phyloP scores from a whole-genome alignment of 2,888 invertebrate genomes.

The Sarcophaga subvicina region DNA sequence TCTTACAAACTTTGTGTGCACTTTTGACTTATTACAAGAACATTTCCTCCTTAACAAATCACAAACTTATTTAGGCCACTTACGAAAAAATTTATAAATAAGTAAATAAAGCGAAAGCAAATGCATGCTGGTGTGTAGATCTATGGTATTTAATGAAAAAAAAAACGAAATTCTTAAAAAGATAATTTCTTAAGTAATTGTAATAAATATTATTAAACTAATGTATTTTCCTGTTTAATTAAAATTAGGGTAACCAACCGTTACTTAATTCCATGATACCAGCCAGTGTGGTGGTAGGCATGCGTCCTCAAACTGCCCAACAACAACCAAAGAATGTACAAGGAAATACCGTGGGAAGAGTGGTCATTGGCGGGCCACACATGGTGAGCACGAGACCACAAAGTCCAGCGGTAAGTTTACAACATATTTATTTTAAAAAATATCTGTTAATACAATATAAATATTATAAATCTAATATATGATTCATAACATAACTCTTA shows the following conservation, averaged over 20 bases:
- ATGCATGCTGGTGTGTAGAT: constrained; percentile 67
- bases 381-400: constrained; percentile 91
- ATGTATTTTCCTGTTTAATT: constrained; percentile 25
- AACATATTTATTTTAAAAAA: constrained; percentile 3
- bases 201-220: constrained; percentile 25
- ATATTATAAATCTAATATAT: neutral
- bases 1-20: constrained; percentile 22
- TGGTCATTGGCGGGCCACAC: constrained; percentile 92
- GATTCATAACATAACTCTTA: neutral
- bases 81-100: constrained; percentile 30
- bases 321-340: constrained; percentile 86
- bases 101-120: constrained; percentile 55
- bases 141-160: constrained; percentile 44
- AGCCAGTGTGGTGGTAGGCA: constrained; percentile 91
- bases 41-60: neutral
- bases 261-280: constrained; percentile 87
- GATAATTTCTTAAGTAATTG: neutral
- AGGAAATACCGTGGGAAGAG: constrained; percentile 89
- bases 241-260: constrained; percentile 83
- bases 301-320: constrained; percentile 88
- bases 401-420: constrained; percentile 85
- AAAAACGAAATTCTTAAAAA: constrained; percentile 3
- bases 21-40: constrained; percentile 33
- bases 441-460: constrained; percentile 7
- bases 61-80: constrained; percentile 2